Evolutionary conservation across 1,140 invertebrate genomes (phyloP), one percentile per base, ranked within the genome.

Genomic region (Scylla paramamosain): DNA sequence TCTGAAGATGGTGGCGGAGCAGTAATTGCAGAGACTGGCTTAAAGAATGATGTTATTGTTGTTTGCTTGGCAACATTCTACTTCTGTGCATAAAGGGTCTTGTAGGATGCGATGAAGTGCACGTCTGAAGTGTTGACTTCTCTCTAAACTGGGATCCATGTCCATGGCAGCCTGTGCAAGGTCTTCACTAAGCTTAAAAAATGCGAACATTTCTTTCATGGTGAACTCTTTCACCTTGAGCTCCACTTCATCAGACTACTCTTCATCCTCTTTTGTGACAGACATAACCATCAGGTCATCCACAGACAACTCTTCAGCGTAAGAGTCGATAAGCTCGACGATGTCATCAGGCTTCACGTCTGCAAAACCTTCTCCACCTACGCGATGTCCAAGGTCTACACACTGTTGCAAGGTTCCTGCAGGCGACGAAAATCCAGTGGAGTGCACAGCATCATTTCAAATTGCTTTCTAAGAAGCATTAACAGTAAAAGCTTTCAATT

Each of bases 91-190:
- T n/a, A 84, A 31, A 32, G 29, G 0, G 16, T 28, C 16, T 6
- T 87, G 14, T 52, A 52, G 48, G 48, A 14, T 52, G 48, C 48
- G 6, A 52, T 52, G 6, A 4, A 87, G 16, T 28, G n/a, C 16
- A 87, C 6, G 29, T 29, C 32, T 87, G 29, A 87, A 87, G 29
- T 87, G 4, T 29, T 32, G 86, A 29, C 3, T 87, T 16, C 86
- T 29, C n/a, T 31, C 48, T 14, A 52, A n/a, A n/a, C n/a, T n/a
- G n/a, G n/a, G n/a, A n/a, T n/a, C n/a, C n/a, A n/a, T n/a, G n/a
- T n/a, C n/a, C n/a, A 52, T 52, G 48, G 48, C 48, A 52, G 48
- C 86, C 86, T 87, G 86, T 4, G 86, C n/a, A n/a, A 87, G 86
- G 16, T 1, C 16, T 32, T 31, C 86, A 7, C 29, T 39, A 8